phyloP scores from a whole-genome alignment of 1,140 invertebrate genomes.

The Ceratoteleas bidentatus region DNA sequence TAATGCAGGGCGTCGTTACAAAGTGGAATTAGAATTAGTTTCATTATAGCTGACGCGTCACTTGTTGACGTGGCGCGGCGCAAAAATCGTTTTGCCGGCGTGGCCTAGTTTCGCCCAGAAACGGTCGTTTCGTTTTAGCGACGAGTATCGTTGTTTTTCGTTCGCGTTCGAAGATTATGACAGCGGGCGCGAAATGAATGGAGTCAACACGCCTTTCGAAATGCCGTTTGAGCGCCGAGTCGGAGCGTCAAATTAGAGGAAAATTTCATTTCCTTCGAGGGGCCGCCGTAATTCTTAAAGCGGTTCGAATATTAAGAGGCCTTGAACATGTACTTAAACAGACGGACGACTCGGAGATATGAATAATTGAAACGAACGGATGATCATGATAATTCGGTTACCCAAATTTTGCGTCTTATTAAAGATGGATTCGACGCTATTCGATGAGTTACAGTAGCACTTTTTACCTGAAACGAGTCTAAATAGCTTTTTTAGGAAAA shows the following conservation, averaged over 20 bases:
- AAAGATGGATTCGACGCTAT: neutral
- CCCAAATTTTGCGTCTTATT: neutral
- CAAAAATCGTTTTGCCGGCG: neutral
- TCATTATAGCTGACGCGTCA: no score
- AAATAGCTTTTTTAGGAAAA: neutral
- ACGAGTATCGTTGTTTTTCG: neutral
- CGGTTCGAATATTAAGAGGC: constrained; percentile 50
- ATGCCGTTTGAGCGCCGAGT: constrained; percentile 15
- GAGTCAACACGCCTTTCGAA: constrained; percentile 36
- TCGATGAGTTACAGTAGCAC: no score
- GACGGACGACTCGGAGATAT: neutral
- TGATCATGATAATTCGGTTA: neutral
- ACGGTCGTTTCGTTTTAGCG: neutral
- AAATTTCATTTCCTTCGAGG: constrained; percentile 43
- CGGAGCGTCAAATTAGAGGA: constrained; percentile 43
- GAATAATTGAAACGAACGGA: constrained; percentile 14
- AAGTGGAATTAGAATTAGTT: no score
- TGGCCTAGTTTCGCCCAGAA: no score
- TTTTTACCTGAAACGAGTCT: neutral
- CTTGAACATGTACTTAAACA: constrained; percentile 28
- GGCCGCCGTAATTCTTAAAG: constrained; percentile 38
- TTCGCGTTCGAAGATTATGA: constrained; percentile 22
- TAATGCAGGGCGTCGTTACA: no score
- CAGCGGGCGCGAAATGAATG: constrained; percentile 16
- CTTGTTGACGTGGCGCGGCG: no score